These are phyloP conservation scores for Brevimyrus niger DNA, from an alignment of 2,113 vertebrate species.

Conservation along the genomic window DNA sequence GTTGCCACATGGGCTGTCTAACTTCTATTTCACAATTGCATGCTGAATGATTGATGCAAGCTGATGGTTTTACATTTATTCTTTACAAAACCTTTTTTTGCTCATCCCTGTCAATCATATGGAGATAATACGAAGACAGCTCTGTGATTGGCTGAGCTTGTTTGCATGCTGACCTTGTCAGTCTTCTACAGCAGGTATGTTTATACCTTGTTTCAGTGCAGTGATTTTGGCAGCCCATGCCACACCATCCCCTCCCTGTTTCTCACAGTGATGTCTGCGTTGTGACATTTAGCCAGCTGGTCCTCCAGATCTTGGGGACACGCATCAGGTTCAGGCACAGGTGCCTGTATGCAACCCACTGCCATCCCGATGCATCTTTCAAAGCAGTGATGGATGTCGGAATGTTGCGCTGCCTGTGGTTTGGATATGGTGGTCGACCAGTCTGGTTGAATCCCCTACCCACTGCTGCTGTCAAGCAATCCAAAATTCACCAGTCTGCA, in stretches of 20 bases:
- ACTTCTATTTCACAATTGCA: background rate
- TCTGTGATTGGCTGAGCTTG: background rate
- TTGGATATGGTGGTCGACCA: background rate
- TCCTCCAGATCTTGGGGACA: background rate
- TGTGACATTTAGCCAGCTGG: conserved; percentile 6
- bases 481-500: background rate
- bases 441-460: background rate
- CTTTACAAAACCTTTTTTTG: background rate
- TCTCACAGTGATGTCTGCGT: background rate
- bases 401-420: background rate
- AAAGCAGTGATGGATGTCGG: background rate
- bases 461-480: background rate
- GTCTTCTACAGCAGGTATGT: background rate
- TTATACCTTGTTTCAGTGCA: background rate
- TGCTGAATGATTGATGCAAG: background rate
- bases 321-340: background rate
- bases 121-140: background rate
- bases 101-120: background rate
- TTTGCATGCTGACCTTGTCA: background rate
- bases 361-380: background rate
- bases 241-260: background rate
- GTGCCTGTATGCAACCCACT: background rate
- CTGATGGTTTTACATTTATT: background rate
- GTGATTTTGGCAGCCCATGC: background rate
- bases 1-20: background rate